Conservation (phyloP, 2,113 vertebrate genomes). For the Callorhinus ursinus region DNA sequence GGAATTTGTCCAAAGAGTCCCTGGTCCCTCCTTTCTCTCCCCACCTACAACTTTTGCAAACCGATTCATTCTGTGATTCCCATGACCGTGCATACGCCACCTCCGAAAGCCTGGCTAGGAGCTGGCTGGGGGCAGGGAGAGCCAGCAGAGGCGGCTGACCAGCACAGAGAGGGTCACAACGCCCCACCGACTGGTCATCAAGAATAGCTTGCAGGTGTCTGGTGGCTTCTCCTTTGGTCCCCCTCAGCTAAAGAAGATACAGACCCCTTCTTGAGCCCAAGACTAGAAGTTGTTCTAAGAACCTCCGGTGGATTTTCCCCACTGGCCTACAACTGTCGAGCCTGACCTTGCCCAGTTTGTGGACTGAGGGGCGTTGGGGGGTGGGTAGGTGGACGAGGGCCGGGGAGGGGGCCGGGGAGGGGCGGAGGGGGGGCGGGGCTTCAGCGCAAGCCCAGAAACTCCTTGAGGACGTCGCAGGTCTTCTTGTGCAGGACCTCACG, state of each 20-base stretch:
- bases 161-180: not conserved
- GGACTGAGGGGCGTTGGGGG: not conserved
- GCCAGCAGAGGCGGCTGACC: not conserved
- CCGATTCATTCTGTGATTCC: not conserved
- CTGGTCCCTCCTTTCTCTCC: not conserved
- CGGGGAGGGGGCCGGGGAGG: not conserved
- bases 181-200: not conserved
- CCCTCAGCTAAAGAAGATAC: not conserved
- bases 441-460: constrained; percentile 92
- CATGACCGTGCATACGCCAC: not conserved
- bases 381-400: not conserved
- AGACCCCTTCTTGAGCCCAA: not conserved
- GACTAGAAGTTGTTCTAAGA: not conserved
- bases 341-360: not conserved
- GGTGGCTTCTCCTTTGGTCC: not conserved
- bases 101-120: not conserved
- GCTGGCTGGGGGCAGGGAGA: not conserved
- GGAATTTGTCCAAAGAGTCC: not conserved
- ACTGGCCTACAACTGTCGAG: not conserved
- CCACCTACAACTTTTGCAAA: not conserved
- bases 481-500: constrained; percentile 95
- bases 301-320: not conserved
- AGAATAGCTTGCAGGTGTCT: not conserved
- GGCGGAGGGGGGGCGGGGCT: not conserved
- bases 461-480: constrained; percentile 96